A percentile compares a stretch with the other conserved stretches of the same genome.
Conservation (phyloP, 2,113 vertebrate genomes). For the Myrmecobius fasciatus region DNA sequence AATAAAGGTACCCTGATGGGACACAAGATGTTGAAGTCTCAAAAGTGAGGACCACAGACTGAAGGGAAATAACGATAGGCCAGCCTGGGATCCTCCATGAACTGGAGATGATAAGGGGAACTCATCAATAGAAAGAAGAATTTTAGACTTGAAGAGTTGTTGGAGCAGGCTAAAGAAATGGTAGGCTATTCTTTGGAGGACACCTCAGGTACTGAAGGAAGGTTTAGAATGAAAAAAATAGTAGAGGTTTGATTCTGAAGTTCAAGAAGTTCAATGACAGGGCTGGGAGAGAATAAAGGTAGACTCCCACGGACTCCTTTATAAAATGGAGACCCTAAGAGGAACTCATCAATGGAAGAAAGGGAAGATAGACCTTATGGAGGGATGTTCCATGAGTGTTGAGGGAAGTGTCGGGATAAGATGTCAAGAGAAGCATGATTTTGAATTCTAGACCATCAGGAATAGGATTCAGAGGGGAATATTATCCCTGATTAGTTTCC, state of each 20-base stretch:
- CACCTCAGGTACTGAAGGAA: background rate
- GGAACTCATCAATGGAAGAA: background rate
- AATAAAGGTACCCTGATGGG: background rate
- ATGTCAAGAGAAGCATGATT: background rate
- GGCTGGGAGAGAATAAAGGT: background rate
- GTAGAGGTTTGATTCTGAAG: background rate
- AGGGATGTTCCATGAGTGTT: background rate
- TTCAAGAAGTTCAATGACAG: background rate
- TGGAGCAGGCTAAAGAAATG: background rate
- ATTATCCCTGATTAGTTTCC: background rate
- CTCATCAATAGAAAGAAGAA: background rate
- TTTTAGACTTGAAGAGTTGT: background rate
- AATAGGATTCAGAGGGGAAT: background rate
- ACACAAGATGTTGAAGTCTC: background rate
- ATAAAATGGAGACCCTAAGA: background rate
- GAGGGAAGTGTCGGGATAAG: background rate
- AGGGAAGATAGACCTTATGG: background rate
- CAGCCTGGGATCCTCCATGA: background rate
- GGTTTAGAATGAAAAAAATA: background rate
- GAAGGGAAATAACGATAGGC: background rate
- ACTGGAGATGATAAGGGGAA: background rate
- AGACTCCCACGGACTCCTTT: background rate
- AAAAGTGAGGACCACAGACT: background rate
- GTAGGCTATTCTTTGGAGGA: background rate
- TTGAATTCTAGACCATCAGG: background rate